Conservation (phyloP, 2,113 vertebrate species). For the Bettongia penicillata region DNA sequence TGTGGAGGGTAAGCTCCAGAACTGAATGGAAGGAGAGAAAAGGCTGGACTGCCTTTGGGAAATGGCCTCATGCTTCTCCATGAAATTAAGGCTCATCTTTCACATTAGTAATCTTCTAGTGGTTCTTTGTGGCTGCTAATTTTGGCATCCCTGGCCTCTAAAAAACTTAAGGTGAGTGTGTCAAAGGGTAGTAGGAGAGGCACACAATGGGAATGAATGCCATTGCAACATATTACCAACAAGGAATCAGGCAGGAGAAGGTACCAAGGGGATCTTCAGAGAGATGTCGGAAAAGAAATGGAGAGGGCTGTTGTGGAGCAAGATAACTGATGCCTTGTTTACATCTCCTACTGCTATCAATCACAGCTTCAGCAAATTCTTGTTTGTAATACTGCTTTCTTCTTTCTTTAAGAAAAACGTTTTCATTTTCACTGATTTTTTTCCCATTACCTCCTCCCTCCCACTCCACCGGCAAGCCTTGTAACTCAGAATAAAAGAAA, state of each 20-base stretch:
- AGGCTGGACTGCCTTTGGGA: neutral
- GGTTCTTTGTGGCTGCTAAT: neutral
- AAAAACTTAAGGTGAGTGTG: neutral
- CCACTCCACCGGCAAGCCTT: neutral
- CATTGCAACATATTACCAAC: neutral
- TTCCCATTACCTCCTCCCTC: neutral
- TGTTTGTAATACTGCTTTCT: neutral
- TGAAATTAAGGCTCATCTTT: neutral
- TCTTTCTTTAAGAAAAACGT: neutral
- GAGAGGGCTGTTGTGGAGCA: neutral
- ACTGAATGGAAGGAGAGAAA: neutral
- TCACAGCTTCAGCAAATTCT: neutral
- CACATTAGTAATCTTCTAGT: neutral
- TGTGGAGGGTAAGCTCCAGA: neutral
- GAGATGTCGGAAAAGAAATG: neutral
- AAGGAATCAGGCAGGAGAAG: neutral
- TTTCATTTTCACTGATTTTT: neutral
- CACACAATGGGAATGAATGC: neutral
- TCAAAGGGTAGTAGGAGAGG: neutral
- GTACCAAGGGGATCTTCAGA: neutral
- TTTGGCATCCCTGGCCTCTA: neutral
- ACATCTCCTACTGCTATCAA: neutral
- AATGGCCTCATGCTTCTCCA: neutral
- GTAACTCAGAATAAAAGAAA: neutral
- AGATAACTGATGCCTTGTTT: neutral